Evolutionary conservation across 2,113 vertebrate species (phyloP), one percentile per base, ranked within the genome.

Genomic region (Hippocampus guttulatus): DNA sequence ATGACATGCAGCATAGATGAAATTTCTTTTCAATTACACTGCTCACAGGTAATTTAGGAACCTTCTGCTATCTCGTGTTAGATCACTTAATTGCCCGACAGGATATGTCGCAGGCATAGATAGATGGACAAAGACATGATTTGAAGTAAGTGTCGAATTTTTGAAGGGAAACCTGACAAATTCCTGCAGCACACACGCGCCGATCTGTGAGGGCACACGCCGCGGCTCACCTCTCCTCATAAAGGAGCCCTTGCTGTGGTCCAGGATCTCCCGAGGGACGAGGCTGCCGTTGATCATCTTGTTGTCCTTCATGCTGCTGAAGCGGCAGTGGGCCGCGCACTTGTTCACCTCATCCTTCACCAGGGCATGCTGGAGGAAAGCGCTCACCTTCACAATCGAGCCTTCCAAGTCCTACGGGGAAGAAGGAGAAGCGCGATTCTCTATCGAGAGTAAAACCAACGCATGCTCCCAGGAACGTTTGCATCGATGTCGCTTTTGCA

Each of bases 171-270:
- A 33, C 30, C 0, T 4, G 30, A 33, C 30, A 8, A 43, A 2
- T 43, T 43, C 41, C 41, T 43, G 43, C 12, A 3, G 9, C 43
- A 45, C 43, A 45, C 8, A 45, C 43, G 12, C 43, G 43, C 11
- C 12, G 43, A 45, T 12, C 9, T 45, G 9, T 43, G 10, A 45
- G 2, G 11, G 10, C 10, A 55, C n/a, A 23, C 3, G 5, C 2
- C 6, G 5, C 45, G 0, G 1, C 83, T 51, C 63, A 95, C 95
- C 95, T 89, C 93, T 95, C 63, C 95, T 90, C 93, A 96, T 93
- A 91, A 97, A 97, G 70, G 77, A 49, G 14, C 94, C 90, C 73
- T 90, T 92, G 76, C 72, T 92, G 47, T 95, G 92, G 83, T 97
- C 93, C 81, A 96, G 81, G 81, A 96, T 92, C n/a, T 93, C 88